phyloP scores from a whole-genome alignment of 1,140 invertebrate species.

The Drosophila guanche region DNA sequence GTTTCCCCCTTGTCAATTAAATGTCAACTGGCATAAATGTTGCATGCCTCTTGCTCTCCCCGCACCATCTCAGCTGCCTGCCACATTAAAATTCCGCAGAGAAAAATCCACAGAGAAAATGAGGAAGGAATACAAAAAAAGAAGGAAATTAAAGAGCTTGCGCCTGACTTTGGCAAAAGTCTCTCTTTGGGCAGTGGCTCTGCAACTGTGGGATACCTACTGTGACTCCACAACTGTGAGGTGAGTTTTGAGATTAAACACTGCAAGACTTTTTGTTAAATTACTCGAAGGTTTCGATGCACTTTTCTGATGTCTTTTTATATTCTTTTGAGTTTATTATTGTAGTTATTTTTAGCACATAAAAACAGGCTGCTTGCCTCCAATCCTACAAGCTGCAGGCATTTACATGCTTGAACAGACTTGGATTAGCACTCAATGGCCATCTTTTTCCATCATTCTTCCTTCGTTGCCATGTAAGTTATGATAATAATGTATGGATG shows the following conservation, averaged over 20 bases:
- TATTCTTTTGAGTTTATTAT: background rate
- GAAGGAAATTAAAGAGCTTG: constrained; percentile 33
- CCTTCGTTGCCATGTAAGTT: too few relatives aligned
- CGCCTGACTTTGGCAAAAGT: background rate
- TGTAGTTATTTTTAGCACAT: too few relatives aligned
- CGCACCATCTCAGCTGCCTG: constrained; percentile 12
- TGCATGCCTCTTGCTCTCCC: constrained; percentile 33
- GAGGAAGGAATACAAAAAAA: constrained; percentile 2
- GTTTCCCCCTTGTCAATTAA: constrained; percentile 69
- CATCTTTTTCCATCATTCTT: background rate
- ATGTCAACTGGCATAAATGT: constrained; percentile 80
- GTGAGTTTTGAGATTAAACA: constrained; percentile 42
- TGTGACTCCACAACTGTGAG: constrained; percentile 51
- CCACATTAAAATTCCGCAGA: constrained; percentile 68
- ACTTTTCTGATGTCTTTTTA: too few relatives aligned
- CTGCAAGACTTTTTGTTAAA: constrained; percentile 27
- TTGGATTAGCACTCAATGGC: background rate
- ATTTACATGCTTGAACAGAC: too few relatives aligned
- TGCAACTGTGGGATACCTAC: constrained; percentile 39
- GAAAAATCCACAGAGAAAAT: constrained; percentile 9
- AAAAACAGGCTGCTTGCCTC: too few relatives aligned
- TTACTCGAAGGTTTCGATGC: background rate
- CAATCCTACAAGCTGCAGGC: too few relatives aligned
- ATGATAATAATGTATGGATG: too few relatives aligned
- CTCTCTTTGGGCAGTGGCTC: constrained; percentile 36